Base-by-base conservation (phyloP, 2,113 vertebrate genomes). In the Haplotaxodon microlepis region DNA sequence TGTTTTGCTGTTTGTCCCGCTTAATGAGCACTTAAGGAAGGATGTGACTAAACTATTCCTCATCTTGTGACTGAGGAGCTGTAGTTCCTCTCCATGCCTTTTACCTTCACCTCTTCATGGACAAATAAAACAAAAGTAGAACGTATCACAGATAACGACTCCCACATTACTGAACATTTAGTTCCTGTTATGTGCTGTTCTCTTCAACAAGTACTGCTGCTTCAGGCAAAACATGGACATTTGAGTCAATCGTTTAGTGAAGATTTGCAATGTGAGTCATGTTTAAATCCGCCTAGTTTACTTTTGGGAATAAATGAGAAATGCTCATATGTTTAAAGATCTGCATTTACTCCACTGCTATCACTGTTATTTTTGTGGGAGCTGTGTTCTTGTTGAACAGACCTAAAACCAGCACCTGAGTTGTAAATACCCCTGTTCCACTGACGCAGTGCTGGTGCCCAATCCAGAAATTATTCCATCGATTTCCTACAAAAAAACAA, bases 21-120 rank as follows among this genome's bases (percentile, higher is more conserved):
- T 45, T 50, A 83, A 63, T 34, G 17, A 85, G 13, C 69, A 57
- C 16, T 76, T n/a, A 10, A 7, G 12, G 53, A 82, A 85, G 84
- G 61, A 81, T 21, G 42, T 88, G 81, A 88, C 54, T 79, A 38
- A 88, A 56, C 31, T 53, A 12, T 79, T 50, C n/a, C 42, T 29
- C 19, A 83, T 57, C 57, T 24, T 66, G 71, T 45, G 84, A 84
- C 66, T 45, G 57, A 57, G 9, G 21, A 79, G 17, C 45, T 78
- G 19, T 5, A 19, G 16, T 36, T 69, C 56, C 10, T 73, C n/a
- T 40, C 0, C 8, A 3, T 24, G 47, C 0, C 7, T 45, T 53
- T 82, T 11, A 57, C 31, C 13, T 73, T 31, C 82, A 80, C 57
- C 24, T 83, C 36, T 81, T 45, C 4, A n/a, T 16, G 8, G 21